A percentile compares a stretch with the other conserved stretches of the same genome.
Evolutionary conservation across 1,140 invertebrate species (phyloP).

Genomic region (Andricus grossulariae): DNA sequence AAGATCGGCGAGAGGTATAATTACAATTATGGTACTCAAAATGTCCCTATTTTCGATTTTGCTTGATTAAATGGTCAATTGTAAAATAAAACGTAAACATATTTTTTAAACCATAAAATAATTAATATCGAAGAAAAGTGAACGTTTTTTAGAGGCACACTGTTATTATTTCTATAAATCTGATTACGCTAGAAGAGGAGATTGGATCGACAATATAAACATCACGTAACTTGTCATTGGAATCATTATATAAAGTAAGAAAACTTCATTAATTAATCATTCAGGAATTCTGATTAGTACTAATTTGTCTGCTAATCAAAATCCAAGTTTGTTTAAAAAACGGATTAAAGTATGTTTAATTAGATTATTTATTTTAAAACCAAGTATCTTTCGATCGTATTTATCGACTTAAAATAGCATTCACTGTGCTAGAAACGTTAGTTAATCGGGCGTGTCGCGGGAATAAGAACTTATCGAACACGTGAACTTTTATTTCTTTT

Average conservation of each 20-base stretch:
- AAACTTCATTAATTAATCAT: neutral
- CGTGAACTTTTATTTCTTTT: conserved; percentile 16
- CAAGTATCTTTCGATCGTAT: too few relatives aligned
- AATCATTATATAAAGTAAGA: conserved; percentile 7
- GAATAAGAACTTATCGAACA: conserved; percentile 11
- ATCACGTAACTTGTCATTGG: neutral
- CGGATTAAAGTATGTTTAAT: too few relatives aligned
- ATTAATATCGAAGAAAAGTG: neutral
- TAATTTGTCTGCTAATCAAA: neutral
- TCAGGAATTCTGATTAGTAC: neutral
- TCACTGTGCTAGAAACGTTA: neutral
- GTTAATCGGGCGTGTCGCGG: neutral
- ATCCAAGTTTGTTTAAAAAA: too few relatives aligned
- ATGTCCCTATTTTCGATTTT: too few relatives aligned
- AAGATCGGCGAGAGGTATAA: too few relatives aligned
- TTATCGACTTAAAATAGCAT: neutral
- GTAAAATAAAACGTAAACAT: too few relatives aligned
- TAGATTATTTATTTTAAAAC: too few relatives aligned
- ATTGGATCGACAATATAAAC: neutral
- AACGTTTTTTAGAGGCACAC: neutral
- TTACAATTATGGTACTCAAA: too few relatives aligned
- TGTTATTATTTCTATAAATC: neutral
- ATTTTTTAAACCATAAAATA: neutral
- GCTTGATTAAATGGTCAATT: too few relatives aligned
- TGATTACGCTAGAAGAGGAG: neutral